Evolutionary conservation across 1,140 invertebrate species (phyloP).

Genomic region (Drosophila trapezifrons): DNA sequence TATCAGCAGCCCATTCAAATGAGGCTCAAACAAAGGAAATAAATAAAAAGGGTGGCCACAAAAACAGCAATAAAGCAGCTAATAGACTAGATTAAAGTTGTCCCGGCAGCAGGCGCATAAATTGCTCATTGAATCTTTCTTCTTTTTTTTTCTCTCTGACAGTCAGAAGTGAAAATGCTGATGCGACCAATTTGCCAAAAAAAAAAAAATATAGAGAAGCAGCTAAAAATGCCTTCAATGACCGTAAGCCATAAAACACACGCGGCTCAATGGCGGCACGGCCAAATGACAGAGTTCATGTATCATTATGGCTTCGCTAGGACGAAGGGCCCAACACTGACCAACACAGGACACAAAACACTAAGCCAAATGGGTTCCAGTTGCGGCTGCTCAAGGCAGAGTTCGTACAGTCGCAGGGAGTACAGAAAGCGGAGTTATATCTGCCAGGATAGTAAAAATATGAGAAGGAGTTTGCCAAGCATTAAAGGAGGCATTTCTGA

Average conservation of each 20-base stretch:
- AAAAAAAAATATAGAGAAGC: slow-evolving; percentile 23
- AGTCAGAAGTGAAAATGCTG: slow-evolving; percentile 57
- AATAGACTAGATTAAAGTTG: slow-evolving; percentile 75
- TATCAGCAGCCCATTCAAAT: slow-evolving; percentile 54
- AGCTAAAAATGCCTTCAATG: slow-evolving; percentile 64
- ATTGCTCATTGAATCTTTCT: slow-evolving; percentile 67
- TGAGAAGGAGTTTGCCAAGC: background rate
- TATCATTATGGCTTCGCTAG: slow-evolving; percentile 64
- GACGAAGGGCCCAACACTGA: slow-evolving; percentile 39
- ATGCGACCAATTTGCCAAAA: slow-evolving; percentile 49
- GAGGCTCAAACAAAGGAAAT: slow-evolving; percentile 28
- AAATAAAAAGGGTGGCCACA: slow-evolving; percentile 46
- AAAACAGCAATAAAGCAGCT: slow-evolving; percentile 65
- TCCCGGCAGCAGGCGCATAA: slow-evolving; percentile 59
- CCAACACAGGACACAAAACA: slow-evolving; percentile 30
- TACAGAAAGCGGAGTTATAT: background rate
- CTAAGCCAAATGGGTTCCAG: slow-evolving; percentile 17
- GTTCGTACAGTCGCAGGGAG: slow-evolving; percentile 6
- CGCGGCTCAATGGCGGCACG: slow-evolving; percentile 63
- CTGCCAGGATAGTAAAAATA: background rate
- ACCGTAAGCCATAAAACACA: slow-evolving; percentile 78
- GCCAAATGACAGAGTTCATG: slow-evolving; percentile 71
- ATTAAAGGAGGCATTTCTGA: too few relatives aligned
- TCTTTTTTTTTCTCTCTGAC: slow-evolving; percentile 4
- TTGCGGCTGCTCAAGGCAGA: background rate